Evolutionary conservation across 1,140 invertebrate species (phyloP), one percentile per base, ranked within the genome.

Genomic region (Stratiolaelaps scimitus): DNA sequence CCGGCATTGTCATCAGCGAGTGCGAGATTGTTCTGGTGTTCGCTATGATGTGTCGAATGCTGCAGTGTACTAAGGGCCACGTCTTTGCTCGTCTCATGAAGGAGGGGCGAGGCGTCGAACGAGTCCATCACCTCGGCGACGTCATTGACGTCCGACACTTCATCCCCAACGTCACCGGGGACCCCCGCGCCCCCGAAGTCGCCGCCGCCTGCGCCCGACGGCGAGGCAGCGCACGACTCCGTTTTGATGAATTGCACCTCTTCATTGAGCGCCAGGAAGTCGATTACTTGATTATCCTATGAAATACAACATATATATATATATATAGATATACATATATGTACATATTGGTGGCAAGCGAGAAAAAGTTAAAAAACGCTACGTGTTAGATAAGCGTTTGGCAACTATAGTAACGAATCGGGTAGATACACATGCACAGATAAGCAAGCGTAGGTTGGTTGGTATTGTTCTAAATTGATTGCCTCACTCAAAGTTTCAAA

Each of bases 181-280:
- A 4, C 34, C 10, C 34, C 34, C 4, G 34, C 34, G 15, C 53
- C 53, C 17, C 53, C 23, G 23, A 60, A 60, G 34, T 60, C 53
- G 15, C 15, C 53, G 15, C 53, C 34, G 1, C 53, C 53, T 17
- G 26, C 53, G 6, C 26, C 53, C 13, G 53, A 60, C 53, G 53
- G 53, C 23, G 53, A 60, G 13, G 53, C 17, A 15, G 34, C 53
- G 53, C 53, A 60, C 53, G 53, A 60, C 34, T 60, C 53, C 26
- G 53, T 60, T 34, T 60, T 60, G 53, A 60, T 60, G 53, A 60
- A 60, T 60, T 60, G 53, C 15, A 60, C 53, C 26, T 60, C 53
- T 34, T 60, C 53, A 34, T 60, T 60, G 15, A 60, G 53, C 17
- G 53, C 53, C 23, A 60, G 34, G 53, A 60, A 60, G 34, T 60